Evolutionary conservation across 2,888 invertebrate species (phyloP).

Genomic region (Drosophila pseudotakahashii): DNA sequence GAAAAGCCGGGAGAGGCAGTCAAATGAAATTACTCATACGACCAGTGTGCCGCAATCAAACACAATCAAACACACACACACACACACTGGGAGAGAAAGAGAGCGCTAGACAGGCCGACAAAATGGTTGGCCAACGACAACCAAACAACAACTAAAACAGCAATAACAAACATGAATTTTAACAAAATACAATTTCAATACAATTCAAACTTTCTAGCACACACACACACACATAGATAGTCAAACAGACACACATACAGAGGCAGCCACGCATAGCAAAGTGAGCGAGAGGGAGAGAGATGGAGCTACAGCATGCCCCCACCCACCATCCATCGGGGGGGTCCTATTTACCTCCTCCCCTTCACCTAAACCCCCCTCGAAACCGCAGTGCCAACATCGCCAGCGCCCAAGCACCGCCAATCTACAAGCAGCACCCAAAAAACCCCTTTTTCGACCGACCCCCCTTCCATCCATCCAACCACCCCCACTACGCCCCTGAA

Average conservation of each 20-base stretch:
- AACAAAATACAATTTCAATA: constrained; percentile 83
- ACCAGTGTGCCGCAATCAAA: constrained; percentile 53
- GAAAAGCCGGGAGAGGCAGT: constrained; percentile 37
- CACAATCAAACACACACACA: constrained; percentile 30
- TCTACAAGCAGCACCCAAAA: constrained; percentile 48
- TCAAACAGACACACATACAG: constrained; percentile 44
- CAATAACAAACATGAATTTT: constrained; percentile 81
- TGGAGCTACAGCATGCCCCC: constrained; percentile 34
- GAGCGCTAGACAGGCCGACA: constrained; percentile 69
- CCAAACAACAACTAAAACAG: constrained; percentile 60
- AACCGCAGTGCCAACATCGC: constrained; percentile 73
- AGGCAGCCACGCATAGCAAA: constrained; percentile 12
- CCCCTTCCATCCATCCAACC: background rate
- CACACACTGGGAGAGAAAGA: constrained; percentile 14
- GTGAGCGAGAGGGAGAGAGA: constrained; percentile 41
- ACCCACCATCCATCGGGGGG: background rate
- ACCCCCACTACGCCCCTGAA: constrained; percentile 11
- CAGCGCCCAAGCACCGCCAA: constrained; percentile 61
- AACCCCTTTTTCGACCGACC: background rate
- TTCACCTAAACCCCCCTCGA: background rate
- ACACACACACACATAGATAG: constrained; percentile 51
- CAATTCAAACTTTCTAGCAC: constrained; percentile 82
- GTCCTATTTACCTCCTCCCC: constrained; percentile 3
- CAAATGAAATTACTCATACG: constrained; percentile 78
- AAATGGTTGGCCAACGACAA: constrained; percentile 79